Percentiles rank a stretch among this genome's conserved stretches.
Conservation (phyloP, 2,888 invertebrate genomes). For the Temnothorax rugatulus region DNA sequence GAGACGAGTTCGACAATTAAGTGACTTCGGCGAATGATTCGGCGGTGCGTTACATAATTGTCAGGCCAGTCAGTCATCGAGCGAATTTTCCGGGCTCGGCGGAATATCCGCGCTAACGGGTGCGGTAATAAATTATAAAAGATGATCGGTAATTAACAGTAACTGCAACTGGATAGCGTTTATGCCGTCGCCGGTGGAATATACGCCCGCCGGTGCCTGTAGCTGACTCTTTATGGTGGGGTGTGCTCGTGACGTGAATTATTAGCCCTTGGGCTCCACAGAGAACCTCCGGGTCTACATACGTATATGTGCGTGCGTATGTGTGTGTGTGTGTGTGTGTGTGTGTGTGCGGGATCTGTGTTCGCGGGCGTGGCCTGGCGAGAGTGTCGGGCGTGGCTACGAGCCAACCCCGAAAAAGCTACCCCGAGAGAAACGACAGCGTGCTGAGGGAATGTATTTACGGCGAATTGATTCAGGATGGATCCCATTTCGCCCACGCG, state of each 20-base stretch:
- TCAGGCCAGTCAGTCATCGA: conserved; percentile 71
- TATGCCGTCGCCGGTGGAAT: conserved; percentile 73
- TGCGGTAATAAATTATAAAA: conserved; percentile 75
- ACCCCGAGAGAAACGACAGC: conserved; percentile 58
- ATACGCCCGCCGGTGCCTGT: conserved; percentile 70
- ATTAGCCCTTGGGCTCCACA: conserved; percentile 81
- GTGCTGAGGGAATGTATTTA: conserved; percentile 45
- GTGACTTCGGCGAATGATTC: conserved; percentile 42
- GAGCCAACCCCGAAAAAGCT: conserved; percentile 56
- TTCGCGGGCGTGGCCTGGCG: conserved; percentile 81
- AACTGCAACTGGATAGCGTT: conserved; percentile 76
- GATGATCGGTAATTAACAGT: conserved; percentile 79
- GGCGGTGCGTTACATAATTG: conserved; percentile 72
- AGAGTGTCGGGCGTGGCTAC: conserved; percentile 81
- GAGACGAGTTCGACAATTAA: conserved; percentile 28
- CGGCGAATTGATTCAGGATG: conserved; percentile 73
- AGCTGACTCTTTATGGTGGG: conserved; percentile 84
- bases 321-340: conserved; percentile 7
- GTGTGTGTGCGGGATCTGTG: conserved; percentile 45
- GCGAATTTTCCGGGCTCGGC: conserved; percentile 37
- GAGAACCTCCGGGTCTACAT: conserved; percentile 54
- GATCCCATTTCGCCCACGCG: conserved; percentile 62
- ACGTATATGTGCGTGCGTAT: background rate
- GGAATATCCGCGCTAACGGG: conserved; percentile 29
- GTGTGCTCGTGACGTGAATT: conserved; percentile 85